Conservation (phyloP, 2,113 vertebrate genomes). For the Dolichallabes microphthalmus region DNA sequence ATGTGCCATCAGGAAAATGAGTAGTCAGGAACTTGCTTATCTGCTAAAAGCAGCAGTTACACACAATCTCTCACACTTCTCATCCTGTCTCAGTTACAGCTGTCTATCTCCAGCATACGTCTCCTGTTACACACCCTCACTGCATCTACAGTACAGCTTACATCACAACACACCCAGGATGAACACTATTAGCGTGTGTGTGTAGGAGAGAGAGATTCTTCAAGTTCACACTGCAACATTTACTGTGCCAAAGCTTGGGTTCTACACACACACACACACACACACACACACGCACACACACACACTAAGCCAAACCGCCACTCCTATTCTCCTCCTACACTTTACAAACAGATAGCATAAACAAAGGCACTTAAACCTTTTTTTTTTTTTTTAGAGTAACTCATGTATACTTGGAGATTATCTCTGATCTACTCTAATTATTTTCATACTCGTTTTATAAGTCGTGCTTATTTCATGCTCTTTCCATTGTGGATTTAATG, state of each 20-base stretch:
- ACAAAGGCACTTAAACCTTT: not conserved
- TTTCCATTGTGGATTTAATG: no score
- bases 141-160: constrained; percentile 37
- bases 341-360: not conserved
- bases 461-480: no score
- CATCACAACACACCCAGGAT: constrained; percentile 47
- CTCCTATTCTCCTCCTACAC: constrained; percentile 1
- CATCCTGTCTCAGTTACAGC: not conserved
- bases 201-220: not conserved
- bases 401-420: no score
- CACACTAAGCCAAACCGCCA: not conserved
- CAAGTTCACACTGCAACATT: constrained; percentile 39
- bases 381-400: not conserved
- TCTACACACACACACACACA: not conserved
- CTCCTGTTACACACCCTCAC: constrained; percentile 32
- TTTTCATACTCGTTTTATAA: no score
- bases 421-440: no score
- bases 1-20: not conserved
- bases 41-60: not conserved
- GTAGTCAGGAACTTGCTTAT: not conserved
- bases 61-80: constrained; percentile 30
- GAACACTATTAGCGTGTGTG: constrained; percentile 34
- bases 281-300: constrained; percentile 2
- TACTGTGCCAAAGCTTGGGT: constrained; percentile 20
- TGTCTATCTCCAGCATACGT: constrained; percentile 28